Percentiles rank a stretch among this genome's conserved stretches.
phyloP scores from a whole-genome alignment of 2,797 vertebrate genomes.

The Danio aesculapii region DNA sequence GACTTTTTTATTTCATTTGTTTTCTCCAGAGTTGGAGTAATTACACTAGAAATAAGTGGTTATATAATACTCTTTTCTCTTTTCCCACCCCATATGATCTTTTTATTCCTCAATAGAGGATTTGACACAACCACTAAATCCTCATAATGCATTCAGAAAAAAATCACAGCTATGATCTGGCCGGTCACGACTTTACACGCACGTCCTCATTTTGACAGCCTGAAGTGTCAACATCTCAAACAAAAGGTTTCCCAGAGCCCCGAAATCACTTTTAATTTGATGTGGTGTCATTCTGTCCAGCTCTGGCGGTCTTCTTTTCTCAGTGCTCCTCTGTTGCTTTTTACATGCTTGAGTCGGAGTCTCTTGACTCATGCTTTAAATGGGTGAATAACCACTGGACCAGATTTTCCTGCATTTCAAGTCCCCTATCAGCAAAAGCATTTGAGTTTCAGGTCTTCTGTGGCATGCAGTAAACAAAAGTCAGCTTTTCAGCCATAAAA shows the following conservation, averaged over 20 bases:
- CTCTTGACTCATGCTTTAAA: constrained; percentile 31
- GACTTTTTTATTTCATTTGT: not conserved
- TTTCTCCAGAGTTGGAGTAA: not conserved
- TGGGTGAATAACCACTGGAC: constrained; percentile 11
- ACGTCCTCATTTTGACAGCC: constrained; percentile 10
- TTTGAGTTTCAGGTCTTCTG: not conserved
- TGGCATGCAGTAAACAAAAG: not conserved
- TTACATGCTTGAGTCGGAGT: not conserved
- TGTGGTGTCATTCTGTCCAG: constrained; percentile 28
- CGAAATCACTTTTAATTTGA: constrained; percentile 34
- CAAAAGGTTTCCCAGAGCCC: constrained; percentile 13
- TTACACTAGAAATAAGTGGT: constrained; percentile 1
- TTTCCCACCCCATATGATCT: not conserved
- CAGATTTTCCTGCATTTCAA: constrained; percentile 50
- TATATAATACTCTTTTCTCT: not conserved
- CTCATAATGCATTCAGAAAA: not conserved
- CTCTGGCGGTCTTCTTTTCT: not conserved
- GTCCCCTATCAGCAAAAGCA: constrained; percentile 9
- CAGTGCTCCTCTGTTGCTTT: not conserved
- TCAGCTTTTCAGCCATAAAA: constrained; percentile 6
- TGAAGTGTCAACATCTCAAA: constrained; percentile 19
- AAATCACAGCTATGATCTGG: constrained; percentile 4
- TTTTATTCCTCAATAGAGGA: constrained; percentile 1
- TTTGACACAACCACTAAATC: constrained; percentile 8
- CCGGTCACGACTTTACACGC: not conserved